Evolutionary conservation across 2,888 invertebrate genomes (phyloP).

Genomic region (Parnassius smintheus): DNA sequence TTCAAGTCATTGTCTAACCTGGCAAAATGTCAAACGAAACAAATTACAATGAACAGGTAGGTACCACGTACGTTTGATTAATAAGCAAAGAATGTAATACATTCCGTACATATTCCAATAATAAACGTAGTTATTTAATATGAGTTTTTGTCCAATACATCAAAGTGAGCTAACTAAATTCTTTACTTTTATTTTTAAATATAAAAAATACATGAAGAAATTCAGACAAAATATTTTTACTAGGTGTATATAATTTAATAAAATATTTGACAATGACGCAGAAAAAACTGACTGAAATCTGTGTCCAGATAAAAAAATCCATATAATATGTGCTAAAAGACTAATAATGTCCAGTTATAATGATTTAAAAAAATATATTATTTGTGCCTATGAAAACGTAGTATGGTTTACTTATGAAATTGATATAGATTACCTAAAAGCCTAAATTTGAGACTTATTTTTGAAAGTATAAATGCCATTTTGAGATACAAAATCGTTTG

Average conservation of each 20-base stretch:
- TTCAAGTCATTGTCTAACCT: slow-evolving; percentile 4
- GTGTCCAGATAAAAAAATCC: too few species aligned
- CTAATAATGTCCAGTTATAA: slow-evolving; percentile 5
- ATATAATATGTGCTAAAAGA: too few species aligned
- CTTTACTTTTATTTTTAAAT: too few species aligned
- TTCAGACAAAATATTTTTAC: too few species aligned
- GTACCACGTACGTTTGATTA: slow-evolving; percentile 1
- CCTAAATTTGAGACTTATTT: slow-evolving; percentile 50
- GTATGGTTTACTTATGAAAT: slow-evolving; percentile 20
- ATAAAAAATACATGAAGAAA: too few species aligned
- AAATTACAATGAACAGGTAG: slow-evolving; percentile 3
- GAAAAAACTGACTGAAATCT: too few species aligned
- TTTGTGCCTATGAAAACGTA: slow-evolving; percentile 35
- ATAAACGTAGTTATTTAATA: too few species aligned
- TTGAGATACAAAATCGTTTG: slow-evolving; percentile 39
- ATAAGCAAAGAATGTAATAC: background rate
- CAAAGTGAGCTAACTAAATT: too few species aligned
- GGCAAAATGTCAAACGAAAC: slow-evolving; percentile 12
- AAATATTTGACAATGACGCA: too few species aligned
- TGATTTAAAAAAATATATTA: slow-evolving; percentile 23
- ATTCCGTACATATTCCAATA: too few species aligned
- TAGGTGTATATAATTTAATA: too few species aligned
- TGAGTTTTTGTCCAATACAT: too few species aligned
- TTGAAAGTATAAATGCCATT: slow-evolving; percentile 63
- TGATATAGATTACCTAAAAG: slow-evolving; percentile 34